Evolutionary conservation across 2,888 invertebrate genomes (phyloP).

Genomic region (Drosophila prolongata): DNA sequence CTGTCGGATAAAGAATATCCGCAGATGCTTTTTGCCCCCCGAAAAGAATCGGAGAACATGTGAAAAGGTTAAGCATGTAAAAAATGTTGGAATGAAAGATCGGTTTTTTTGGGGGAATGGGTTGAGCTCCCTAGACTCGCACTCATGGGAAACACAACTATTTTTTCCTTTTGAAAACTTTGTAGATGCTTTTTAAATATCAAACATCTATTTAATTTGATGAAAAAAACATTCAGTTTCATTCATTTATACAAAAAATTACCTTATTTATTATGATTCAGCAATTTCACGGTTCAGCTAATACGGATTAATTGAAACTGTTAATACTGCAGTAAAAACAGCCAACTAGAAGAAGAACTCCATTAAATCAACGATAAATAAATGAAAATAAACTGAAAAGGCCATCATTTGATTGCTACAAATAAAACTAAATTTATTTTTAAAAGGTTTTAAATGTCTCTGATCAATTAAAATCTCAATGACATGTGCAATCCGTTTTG

Average conservation of each 20-base stretch:
- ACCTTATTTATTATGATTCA: no score
- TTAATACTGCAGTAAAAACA: background rate
- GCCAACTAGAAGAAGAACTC: no score
- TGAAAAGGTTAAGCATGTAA: background rate
- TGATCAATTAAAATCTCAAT: conserved; percentile 21
- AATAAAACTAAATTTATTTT: background rate
- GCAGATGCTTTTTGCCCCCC: background rate
- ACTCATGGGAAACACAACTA: no score
- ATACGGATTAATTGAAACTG: background rate
- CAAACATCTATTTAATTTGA: no score
- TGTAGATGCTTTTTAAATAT: no score
- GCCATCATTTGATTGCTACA: background rate
- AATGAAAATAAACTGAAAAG: background rate
- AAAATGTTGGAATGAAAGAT: background rate
- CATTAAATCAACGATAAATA: no score
- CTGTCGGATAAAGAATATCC: conserved; percentile 43
- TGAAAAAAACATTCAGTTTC: no score
- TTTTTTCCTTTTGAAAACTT: no score
- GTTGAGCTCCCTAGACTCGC: no score
- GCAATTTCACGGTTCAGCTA: no score
- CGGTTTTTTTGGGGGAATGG: background rate
- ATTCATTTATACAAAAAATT: no score
- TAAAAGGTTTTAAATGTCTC: conserved; percentile 14
- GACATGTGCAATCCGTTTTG: conserved; percentile 20
- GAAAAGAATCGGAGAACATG: background rate